These are phyloP conservation scores for Lethenteron camtschaticum DNA, from an alignment of 2,113 vertebrate species.

Conservation along the genomic window DNA sequence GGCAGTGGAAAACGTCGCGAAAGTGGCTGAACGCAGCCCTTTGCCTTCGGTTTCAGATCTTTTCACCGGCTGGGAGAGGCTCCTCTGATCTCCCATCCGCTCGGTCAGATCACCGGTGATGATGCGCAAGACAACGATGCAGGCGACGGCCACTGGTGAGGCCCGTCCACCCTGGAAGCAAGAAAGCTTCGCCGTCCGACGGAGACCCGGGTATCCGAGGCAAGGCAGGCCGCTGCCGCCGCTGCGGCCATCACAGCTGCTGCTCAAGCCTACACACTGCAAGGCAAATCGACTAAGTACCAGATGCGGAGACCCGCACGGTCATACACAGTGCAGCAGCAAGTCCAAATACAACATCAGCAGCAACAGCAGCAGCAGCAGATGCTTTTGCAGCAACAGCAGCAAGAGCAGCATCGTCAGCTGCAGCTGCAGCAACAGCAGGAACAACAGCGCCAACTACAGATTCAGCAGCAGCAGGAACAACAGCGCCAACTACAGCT, in stretches of 20 bases:
- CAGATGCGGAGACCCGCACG: too few species aligned
- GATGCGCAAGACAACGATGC: conserved; percentile 26
- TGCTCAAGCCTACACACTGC: conserved; percentile 29
- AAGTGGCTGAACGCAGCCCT: too few species aligned
- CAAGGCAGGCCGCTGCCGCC: conserved; percentile 23
- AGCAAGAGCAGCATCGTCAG: too few species aligned
- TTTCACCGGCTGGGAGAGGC: conserved; percentile 53
- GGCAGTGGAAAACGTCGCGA: not conserved
- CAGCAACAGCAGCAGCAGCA: too few species aligned
- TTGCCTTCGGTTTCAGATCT: conserved; percentile 21
- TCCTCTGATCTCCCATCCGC: conserved; percentile 56
- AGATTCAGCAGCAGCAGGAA: too few species aligned
- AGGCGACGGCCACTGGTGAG: conserved; percentile 24
- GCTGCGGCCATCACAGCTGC: conserved; percentile 57
- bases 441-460: too few species aligned
- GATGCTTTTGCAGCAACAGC: too few species aligned
- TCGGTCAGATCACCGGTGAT: conserved; percentile 65
- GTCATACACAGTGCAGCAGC: too few species aligned
- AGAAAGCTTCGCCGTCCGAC: conserved; percentile 26
- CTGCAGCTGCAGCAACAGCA: too few species aligned
- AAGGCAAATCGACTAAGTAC: conserved; percentile 21
- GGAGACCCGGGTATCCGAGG: too few species aligned
- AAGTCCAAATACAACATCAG: too few species aligned
- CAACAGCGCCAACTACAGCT: too few species aligned
- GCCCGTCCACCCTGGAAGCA: conserved; percentile 85